Base-by-base conservation (phyloP, 2,113 vertebrate genomes). In the Nanorana parkeri region DNA sequence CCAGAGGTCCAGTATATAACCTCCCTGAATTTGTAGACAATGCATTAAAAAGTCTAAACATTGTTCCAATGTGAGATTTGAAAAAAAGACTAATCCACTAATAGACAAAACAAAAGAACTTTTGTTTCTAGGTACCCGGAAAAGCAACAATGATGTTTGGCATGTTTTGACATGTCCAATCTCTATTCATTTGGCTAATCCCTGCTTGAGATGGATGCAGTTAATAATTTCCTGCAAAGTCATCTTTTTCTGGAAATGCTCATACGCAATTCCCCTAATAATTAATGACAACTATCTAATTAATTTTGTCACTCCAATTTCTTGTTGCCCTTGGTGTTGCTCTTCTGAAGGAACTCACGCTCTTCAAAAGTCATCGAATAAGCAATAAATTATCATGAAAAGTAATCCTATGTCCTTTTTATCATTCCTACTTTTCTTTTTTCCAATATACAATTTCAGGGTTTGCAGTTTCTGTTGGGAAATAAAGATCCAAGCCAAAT, bases 211-310 rank as follows among this genome's bases (percentile, higher is more conserved):
- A 60, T 60, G 69, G 63, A 82, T 82, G 67, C 71, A 60, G 52
- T 75, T 82, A 75, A 82, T 82, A 75, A 21, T 75, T 75, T 75
- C 69, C 47, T 76, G 63, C 63, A 82, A 74, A 81, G 80, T 75
- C 80, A 76, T 68, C 63, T 68, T 81, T 80, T 74, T 54, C 41
- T 75, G 29, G 63, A 75, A 75, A 67, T 58, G 51, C 63, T 75
- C 61, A 67, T 56, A 67, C 17, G 61, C 7, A 58, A 66, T 58
- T 41, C 17, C 63, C n/a, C 71, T 68, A 67, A 75, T 76, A 56
- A 82, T 75, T 82, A 75, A 75, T 75, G 71, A 68, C 80, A 76
- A 81, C 80, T 67, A 67, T 32, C 71, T 60, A 75, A 82, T 67
- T 82, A 68, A 82, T 82, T 75, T 67, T 82, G 61, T 66, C 80